Evolutionary conservation across 2,113 vertebrate species (phyloP), one percentile per base, ranked within the genome.

Genomic region (Glaucomys volans): DNA sequence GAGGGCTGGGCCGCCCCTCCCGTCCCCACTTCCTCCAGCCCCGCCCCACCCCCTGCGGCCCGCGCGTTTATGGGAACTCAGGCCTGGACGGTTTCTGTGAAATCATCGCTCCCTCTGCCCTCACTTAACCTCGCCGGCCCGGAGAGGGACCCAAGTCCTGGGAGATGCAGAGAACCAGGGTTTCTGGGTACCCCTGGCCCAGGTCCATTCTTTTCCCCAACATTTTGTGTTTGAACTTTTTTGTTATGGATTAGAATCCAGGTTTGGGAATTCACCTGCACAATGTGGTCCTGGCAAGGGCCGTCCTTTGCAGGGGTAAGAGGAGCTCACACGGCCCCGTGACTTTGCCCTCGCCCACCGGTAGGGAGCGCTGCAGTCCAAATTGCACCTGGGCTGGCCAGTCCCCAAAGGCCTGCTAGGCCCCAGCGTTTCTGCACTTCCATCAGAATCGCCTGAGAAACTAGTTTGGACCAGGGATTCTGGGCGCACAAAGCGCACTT

Each of bases 51-150:
- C 96, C 95, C 97, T 85, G 94, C 91, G 84, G 97, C 94, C 94
- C 95, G 96, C 94, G 97, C 97, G 95, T 97, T 98, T 98, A 98
- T 98, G 97, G 97, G 97, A 98, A 98, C 97, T 98, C 80, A 26
- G 96, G 96, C 97, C 88, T 79, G 93, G 95, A 94, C 81, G 80
- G 96, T 98, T 98, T 96, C 97, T 97, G 96, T 97, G 98, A 97
- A 97, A 98, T 97, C 97, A 71, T 94, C 91, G 54, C 95, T 80
- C 77, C 89, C 50, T 92, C 92, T 96, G 96, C 97, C 97, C 97
- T 97, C 64, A 16, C 83, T 90, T 97, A 97, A 91, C 91, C 97
- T 95, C 83, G 69, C 64, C 85, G 72, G 24, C 96, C 97, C 90
- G 22, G 24, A 67, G 69, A 54, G 87, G 81, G 72, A 69, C 89